Base-by-base conservation (phyloP, 2,888 invertebrate genomes). In the Carcina quercana region DNA sequence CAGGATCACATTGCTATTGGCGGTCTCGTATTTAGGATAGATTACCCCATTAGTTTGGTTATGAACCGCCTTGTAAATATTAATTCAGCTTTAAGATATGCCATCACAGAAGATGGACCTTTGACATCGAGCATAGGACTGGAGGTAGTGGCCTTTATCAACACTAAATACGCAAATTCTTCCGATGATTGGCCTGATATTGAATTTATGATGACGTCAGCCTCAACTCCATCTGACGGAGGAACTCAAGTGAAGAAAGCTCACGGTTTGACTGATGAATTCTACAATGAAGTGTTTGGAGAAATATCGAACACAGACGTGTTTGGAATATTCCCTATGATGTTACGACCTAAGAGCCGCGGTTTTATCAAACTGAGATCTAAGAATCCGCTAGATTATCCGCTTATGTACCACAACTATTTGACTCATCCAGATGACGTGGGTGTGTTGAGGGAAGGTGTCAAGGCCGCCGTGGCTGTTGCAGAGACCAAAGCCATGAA, bases 171-270 rank as follows among this genome's bases (percentile, higher is more conserved):
- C 59, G 94, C 94, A 0, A 96, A 95, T 59, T 85, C 89, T 32
- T 87, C 90, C 0, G 93, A 95, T 34, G 95, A 96, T 62, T 95
- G 94, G 93, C 95, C 96, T 0, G 96, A 96, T 57, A 94, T 96
- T 40, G 94, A 95, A 59, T 94, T 95, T 55, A 95, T 96, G 93
- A 79, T 95, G 72, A 92, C 94, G 0, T 92, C 94, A 14, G 88
- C 92, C 1, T 92, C 93, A 0, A 92, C 93, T 0, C 90, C 88
- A 28, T 93, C 94, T 0, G 95, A 95, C 54, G 94, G 93, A n/a
- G 94, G 95, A 0, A 87, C 89, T 0, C 90, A 92, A 61, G 90
- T 92, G 0, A 92, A 92, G 56, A 87, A 80, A 22, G 95, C 95
- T 0, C 95, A 95, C 52, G 92, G 95, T 0, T 72, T 96, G 1